These are phyloP conservation scores for Lophura nycthemera DNA, from an alignment of 2,113 vertebrate genomes.

Conservation along the genomic window DNA sequence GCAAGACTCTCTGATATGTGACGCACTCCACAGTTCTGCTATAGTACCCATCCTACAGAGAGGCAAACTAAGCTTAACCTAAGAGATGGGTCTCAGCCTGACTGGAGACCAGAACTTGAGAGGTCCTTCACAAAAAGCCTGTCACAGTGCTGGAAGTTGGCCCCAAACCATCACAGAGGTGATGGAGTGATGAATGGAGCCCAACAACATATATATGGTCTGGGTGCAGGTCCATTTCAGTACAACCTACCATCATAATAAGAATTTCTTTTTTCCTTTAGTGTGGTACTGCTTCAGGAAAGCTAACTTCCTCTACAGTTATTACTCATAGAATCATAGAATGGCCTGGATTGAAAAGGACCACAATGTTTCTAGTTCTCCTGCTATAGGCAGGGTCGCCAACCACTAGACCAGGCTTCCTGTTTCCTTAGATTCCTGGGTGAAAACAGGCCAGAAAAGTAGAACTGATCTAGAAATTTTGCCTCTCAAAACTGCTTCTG, in stretches of 20 bases:
- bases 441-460: neutral
- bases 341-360: too few relatives aligned
- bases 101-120: neutral
- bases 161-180: neutral
- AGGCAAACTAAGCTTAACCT: neutral
- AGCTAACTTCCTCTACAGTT: neutral
- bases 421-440: neutral
- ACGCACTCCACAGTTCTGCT: neutral
- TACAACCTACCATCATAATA: neutral
- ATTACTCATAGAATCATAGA: neutral
- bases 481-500: neutral
- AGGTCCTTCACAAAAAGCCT: neutral
- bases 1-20: neutral
- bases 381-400: too few relatives aligned
- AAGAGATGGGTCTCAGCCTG: neutral
- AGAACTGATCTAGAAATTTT: neutral
- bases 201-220: rapidly evolving
- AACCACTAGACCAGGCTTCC: neutral
- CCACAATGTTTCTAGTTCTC: too few relatives aligned
- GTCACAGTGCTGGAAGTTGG: neutral
- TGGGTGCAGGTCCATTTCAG: neutral
- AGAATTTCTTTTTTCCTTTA: neutral
- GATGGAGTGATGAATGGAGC: neutral
- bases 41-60: neutral
- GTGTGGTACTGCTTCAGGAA: neutral